Evolutionary conservation across 1,140 invertebrate genomes (phyloP), one percentile per base, ranked within the genome.

Genomic region (Chionoecetes opilio): DNA sequence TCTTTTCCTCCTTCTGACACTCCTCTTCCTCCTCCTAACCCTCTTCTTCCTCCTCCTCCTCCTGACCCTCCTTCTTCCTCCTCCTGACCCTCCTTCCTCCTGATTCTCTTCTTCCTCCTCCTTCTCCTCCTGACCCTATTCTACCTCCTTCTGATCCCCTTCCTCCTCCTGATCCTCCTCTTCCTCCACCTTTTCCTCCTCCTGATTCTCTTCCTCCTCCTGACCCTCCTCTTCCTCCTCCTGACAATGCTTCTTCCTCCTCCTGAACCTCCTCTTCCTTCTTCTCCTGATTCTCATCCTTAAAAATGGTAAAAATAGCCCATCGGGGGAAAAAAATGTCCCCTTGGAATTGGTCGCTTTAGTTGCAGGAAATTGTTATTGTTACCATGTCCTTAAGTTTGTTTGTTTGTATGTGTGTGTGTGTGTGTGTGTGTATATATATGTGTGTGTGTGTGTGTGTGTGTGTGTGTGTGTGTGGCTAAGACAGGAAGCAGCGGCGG

Each of bases 401-500:
- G 63, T 75, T 0, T 75, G 63, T 75, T 17, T 75, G 63, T 75
- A 0, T 75, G 63, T 75, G 63, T 75, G 63, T 75, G 5, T 75
- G 21, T 8, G 63, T 75, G 9, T 17, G 31, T 37, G 9, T 37
- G 34, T 87, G 85, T 87, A 32, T 87, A 32, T 87, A 32, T 87
- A 32, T 87, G 85, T 87, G 85, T 87, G 85, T 87, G 85, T 87
- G 85, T 87, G 85, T 87, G 85, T 87, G 85, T 87, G 85, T 87
- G 85, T 87, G 85, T 87, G 85, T 35, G 32, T 35, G 85, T 35
- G 32, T 35, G 34, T n/a, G 63, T 75, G 63, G 63, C 6, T 26
- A n/a, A 26, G 21, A 0, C 63, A 75, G 63, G 63, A 75, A 75
- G 63, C 63, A 75, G 0, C 21, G n/a, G 21, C 63, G 63, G 63